These are phyloP conservation scores for Drosophila triauraria DNA, from an alignment of 1,140 invertebrate species.

Conservation along the genomic window DNA sequence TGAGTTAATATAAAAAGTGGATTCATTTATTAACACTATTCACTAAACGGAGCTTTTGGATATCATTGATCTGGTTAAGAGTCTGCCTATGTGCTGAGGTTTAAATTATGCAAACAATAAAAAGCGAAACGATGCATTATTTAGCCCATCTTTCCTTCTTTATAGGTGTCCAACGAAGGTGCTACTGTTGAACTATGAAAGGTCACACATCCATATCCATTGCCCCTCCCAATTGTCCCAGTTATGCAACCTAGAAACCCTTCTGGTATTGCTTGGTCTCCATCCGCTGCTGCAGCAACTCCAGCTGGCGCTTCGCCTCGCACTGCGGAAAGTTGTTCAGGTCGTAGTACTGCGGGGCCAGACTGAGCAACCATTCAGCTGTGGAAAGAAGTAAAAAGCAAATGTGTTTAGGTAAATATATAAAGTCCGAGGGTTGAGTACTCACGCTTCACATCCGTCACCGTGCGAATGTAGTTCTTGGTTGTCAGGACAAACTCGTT, in stretches of 20 bases:
- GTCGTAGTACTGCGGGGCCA: constrained; percentile 99
- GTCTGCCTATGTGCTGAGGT: constrained; percentile 52
- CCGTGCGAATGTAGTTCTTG: constrained; percentile 99
- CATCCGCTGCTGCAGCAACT: constrained; percentile 92
- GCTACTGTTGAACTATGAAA: neutral
- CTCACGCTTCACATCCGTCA: constrained; percentile 99
- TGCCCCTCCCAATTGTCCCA: constrained; percentile 1
- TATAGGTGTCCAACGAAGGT: too few species aligned
- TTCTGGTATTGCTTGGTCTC: constrained; percentile 93
- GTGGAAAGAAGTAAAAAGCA: neutral
- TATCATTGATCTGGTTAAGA: constrained; percentile 20
- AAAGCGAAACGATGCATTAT: constrained; percentile 19
- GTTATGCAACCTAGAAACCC: constrained; percentile 56
- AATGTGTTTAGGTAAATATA: neutral
- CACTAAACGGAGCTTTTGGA: constrained; percentile 67
- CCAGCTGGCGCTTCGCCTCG: constrained; percentile 97
- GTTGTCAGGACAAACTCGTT: constrained; percentile 99
- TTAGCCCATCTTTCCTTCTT: constrained; percentile 4
- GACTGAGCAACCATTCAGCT: constrained; percentile 97
- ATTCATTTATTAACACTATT: constrained; percentile 66
- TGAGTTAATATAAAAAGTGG: constrained; percentile 61
- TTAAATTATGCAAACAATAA: constrained; percentile 47
- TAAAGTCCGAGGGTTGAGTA: constrained; percentile 47
- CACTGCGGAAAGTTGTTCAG: constrained; percentile 98
- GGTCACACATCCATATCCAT: constrained; percentile 8